Evolutionary conservation across 2,888 invertebrate species (phyloP).

Genomic region (Microdon myrmicae): DNA sequence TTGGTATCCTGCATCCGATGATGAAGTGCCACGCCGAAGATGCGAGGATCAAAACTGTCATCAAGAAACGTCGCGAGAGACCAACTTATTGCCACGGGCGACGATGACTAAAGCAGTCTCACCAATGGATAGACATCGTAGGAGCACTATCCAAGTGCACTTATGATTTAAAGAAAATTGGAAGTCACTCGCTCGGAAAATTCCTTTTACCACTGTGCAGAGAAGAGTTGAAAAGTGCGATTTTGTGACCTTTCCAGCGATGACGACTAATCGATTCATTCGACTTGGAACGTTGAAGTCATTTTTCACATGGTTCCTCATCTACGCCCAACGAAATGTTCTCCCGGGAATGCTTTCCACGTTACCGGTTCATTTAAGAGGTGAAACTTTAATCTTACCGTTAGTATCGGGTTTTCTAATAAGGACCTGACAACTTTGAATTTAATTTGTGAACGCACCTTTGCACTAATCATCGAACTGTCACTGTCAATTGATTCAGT

Average conservation of each 20-base stretch:
- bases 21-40: slow-evolving; percentile 41
- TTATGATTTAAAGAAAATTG: slow-evolving; percentile 49
- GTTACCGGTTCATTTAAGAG: not conserved
- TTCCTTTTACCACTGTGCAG: slow-evolving; percentile 37
- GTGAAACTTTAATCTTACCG: slow-evolving; percentile 1
- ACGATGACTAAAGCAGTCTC: slow-evolving; percentile 34
- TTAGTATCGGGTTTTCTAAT: too few relatives aligned
- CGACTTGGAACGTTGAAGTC: slow-evolving; percentile 28
- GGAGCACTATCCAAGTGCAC: slow-evolving; percentile 29
- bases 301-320: slow-evolving; percentile 33
- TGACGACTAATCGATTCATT: slow-evolving; percentile 44
- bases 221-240: slow-evolving; percentile 15
- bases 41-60: slow-evolving; percentile 44
- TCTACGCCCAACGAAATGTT: slow-evolving; percentile 9
- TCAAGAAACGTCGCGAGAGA: slow-evolving; percentile 26
- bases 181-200: slow-evolving; percentile 48
- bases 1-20: slow-evolving; percentile 26
- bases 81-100: slow-evolving; percentile 25
- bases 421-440: too few relatives aligned
- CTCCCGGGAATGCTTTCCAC: slow-evolving; percentile 5
- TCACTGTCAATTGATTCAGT: too few relatives aligned
- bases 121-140: slow-evolving; percentile 34
- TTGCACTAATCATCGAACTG: too few relatives aligned
- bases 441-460: too few relatives aligned
- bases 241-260: slow-evolving; percentile 18